Evolutionary conservation across 1,140 invertebrate genomes (phyloP).

Genomic region (Aphidius ervi): DNA sequence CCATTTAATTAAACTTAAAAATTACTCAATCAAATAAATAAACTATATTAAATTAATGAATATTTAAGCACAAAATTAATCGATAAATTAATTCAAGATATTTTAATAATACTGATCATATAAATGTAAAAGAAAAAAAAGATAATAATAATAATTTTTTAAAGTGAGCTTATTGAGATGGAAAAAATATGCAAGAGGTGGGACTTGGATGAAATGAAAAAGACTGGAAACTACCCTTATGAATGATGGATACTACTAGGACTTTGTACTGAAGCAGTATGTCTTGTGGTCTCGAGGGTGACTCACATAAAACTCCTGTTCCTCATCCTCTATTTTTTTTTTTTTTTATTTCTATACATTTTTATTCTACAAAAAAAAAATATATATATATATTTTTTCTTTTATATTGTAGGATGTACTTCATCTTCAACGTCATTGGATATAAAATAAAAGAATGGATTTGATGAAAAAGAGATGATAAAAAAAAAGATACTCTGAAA

Average conservation of each 20-base stretch:
- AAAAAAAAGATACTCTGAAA: constrained; percentile 17
- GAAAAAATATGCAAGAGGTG: constrained; percentile 3
- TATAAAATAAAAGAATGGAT: constrained; percentile 1
- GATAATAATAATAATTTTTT: neutral
- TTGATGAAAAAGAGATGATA: constrained; percentile 23
- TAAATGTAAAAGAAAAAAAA: neutral
- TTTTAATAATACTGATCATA: no score
- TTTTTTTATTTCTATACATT: neutral
- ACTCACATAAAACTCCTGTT: constrained; percentile 11
- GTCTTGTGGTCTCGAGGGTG: constrained; percentile 10
- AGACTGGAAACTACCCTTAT: constrained; percentile 15
- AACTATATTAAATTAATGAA: no score
- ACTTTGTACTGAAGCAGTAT: constrained; percentile 18
- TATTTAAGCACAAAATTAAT: no score
- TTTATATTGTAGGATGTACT: constrained; percentile 6
- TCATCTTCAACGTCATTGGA: neutral
- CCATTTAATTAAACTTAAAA: no score
- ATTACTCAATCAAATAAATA: no score
- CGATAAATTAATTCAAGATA: no score
- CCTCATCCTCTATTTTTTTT: neutral
- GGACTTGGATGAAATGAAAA: constrained; percentile 15
- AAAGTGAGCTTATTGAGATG: neutral
- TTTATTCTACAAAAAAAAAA: constrained; percentile 1
- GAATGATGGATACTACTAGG: constrained; percentile 21
- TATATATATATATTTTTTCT: neutral